These are phyloP conservation scores for Erythrolamprus reginae DNA, from an alignment of 2,113 vertebrate genomes.

Conservation along the genomic window DNA sequence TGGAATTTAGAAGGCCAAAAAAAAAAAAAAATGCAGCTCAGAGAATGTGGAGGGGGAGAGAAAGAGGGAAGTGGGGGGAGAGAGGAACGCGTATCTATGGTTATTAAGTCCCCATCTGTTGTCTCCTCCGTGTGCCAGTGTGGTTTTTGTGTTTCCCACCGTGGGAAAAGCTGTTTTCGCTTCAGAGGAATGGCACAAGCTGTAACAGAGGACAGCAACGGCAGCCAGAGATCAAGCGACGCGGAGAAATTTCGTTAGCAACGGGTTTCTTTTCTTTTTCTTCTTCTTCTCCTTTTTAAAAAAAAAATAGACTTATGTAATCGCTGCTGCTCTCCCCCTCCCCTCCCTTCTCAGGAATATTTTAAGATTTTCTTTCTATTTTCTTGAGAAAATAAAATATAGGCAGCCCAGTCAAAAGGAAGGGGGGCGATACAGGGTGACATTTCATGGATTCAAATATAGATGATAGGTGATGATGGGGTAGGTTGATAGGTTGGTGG, in stretches of 20 bases:
- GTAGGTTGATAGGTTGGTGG: accelerated
- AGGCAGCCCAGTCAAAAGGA: too few species aligned
- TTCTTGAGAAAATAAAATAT: neutral
- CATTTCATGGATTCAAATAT: too few species aligned
- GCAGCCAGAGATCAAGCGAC: neutral
- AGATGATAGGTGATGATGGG: too few species aligned
- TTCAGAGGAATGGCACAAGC: constrained; percentile 61
- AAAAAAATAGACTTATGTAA: neutral
- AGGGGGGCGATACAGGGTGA: too few species aligned
- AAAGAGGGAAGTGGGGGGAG: constrained; percentile 46
- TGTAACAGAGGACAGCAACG: neutral
- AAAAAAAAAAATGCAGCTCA: neutral
- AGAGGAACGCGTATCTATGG: constrained; percentile 45
- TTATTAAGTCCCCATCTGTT: constrained; percentile 68
- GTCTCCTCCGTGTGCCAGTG: constrained; percentile 58
- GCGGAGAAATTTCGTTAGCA: neutral
- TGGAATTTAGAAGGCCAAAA: neutral
- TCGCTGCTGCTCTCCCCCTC: neutral
- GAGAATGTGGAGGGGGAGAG: neutral
- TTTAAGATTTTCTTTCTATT: neutral
- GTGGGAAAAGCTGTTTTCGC: constrained; percentile 63
- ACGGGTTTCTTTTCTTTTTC: neutral
- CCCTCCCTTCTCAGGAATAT: neutral
- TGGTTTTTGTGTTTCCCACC: constrained; percentile 67
- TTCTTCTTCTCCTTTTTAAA: neutral